Evolutionary conservation across 30 jellyfish, hydroid and myxozoan genomes (phyloP).

Genomic region (Sanderia malayensis): DNA sequence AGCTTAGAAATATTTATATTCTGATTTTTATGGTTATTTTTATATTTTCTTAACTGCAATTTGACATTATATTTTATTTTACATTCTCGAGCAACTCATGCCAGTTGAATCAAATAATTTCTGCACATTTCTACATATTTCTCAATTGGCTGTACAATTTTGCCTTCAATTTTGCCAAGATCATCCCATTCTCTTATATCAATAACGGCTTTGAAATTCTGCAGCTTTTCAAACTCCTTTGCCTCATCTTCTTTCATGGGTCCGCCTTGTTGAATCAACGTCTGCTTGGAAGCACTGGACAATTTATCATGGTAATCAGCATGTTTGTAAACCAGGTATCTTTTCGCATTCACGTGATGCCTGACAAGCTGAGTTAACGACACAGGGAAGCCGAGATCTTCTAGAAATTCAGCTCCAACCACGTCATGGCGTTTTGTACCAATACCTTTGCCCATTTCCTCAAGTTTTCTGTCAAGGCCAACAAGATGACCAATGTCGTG

Average conservation of each 20-base stretch:
- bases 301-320: slow-evolving; percentile 50
- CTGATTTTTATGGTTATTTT: too few species aligned
- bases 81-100: too few species aligned
- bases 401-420: slow-evolving; percentile 56
- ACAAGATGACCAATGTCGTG: slow-evolving; percentile 75
- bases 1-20: too few species aligned
- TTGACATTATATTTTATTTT: too few species aligned
- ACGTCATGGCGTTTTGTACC: slow-evolving; percentile 66
- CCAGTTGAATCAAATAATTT: slow-evolving; percentile 9
- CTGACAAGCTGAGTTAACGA: slow-evolving; percentile 55
- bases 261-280: slow-evolving; percentile 69
- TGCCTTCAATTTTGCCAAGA: slow-evolving; percentile 54
- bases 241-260: slow-evolving; percentile 70
- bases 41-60: too few species aligned
- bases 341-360: slow-evolving; percentile 69
- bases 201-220: slow-evolving; percentile 43
- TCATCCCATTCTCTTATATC: slow-evolving; percentile 73
- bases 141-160: slow-evolving; percentile 18
- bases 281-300: slow-evolving; percentile 52
- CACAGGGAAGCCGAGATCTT: slow-evolving; percentile 54
- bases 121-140: slow-evolving; percentile 53
- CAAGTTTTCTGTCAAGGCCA: slow-evolving; percentile 50
- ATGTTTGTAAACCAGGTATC: slow-evolving; percentile 44
- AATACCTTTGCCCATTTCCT: slow-evolving; percentile 57
- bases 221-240: slow-evolving; percentile 43